Evolutionary conservation across 2,113 vertebrate genomes (phyloP).

Genomic region (Microtus oregoni): DNA sequence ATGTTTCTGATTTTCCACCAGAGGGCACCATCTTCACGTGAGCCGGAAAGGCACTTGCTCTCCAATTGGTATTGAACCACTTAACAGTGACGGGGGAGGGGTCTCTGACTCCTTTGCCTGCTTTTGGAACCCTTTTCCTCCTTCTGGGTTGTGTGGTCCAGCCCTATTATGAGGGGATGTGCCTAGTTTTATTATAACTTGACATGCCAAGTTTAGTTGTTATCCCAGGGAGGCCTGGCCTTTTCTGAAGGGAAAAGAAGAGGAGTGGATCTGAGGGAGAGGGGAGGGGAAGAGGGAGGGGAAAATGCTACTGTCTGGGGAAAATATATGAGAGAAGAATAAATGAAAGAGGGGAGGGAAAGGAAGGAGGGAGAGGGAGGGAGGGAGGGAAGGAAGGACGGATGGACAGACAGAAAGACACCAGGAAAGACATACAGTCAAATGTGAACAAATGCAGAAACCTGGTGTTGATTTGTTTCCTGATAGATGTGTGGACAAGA

Average conservation of each 20-base stretch:
- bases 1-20: neutral
- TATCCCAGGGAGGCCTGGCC: neutral
- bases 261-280: neutral
- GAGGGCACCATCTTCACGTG: conserved; percentile 58
- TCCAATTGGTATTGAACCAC: neutral
- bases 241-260: neutral
- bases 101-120: neutral
- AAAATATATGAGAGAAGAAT: neutral
- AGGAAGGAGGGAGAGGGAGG: no score
- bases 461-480: neutral
- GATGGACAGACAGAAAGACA: neutral
- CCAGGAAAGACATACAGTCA: neutral
- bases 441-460: neutral
- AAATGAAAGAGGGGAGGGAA: neutral
- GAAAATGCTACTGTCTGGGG: neutral
- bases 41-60: neutral
- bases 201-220: neutral
- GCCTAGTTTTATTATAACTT: neutral
- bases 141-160: neutral
- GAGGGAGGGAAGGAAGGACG: no score
- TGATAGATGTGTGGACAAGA: neutral
- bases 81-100: neutral
- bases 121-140: neutral
- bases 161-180: neutral
- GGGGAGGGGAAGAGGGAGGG: rapidly evolving